These are phyloP conservation scores for Petrolisthes cinctipes DNA, from an alignment of 2,888 invertebrate genomes.

Conservation along the genomic window DNA sequence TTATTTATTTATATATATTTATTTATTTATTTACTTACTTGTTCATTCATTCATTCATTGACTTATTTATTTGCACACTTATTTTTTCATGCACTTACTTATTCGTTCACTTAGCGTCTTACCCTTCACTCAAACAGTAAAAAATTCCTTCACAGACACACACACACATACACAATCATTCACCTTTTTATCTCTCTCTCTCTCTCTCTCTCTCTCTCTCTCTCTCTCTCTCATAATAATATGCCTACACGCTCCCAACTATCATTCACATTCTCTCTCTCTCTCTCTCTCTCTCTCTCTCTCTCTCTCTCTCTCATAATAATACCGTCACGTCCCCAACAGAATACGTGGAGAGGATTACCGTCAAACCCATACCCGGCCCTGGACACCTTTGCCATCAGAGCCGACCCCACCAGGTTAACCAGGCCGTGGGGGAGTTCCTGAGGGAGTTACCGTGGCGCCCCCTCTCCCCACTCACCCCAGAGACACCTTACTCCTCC, in stretches of 20 bases:
- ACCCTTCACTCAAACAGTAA: too few species aligned
- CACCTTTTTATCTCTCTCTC: too few species aligned
- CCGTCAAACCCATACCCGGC: conserved; percentile 39
- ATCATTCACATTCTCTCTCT: too few species aligned
- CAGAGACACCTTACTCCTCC: not conserved
- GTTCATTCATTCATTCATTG: too few species aligned
- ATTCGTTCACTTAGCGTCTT: too few species aligned
- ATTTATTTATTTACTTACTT: too few species aligned
- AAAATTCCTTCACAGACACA: not conserved
- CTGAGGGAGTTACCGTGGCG: conserved; percentile 53
- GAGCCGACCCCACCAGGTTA: conserved; percentile 38
- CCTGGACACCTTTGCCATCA: conserved; percentile 27
- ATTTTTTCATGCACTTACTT: too few species aligned
- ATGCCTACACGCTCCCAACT: not conserved
- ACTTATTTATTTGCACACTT: too few species aligned
- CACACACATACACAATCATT: not conserved
- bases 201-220: not conserved
- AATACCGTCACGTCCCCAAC: not conserved
- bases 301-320: not conserved
- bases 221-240: not conserved
- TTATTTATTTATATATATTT: too few species aligned
- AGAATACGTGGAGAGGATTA: conserved; percentile 60
- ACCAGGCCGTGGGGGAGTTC: conserved; percentile 41
- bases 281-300: not conserved
- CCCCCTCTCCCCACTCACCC: conserved; percentile 38